Base-by-base conservation (phyloP, 2,888 invertebrate genomes). In the Herminia tarsipennalis region DNA sequence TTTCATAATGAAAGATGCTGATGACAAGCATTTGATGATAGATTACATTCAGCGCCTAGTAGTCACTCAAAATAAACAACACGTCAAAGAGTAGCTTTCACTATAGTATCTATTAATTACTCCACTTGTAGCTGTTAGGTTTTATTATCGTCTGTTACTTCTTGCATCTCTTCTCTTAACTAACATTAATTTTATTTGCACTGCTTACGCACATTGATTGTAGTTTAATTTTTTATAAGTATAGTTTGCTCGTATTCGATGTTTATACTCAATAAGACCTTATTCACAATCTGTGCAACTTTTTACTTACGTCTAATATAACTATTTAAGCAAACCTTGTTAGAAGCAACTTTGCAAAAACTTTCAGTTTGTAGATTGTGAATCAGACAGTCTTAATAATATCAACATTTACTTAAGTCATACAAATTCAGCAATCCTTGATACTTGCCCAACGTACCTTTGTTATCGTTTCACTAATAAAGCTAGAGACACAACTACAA, bases 121-220 rank as follows among this genome's bases (percentile, higher is more conserved):
- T 52, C 38, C 48, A 51, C 46, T 50, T 42, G 59, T 73, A 72
- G 72, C 51, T 50, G 55, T 49, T 54, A 64, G 57, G 58, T 54
- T 57, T 38, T 59, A 51, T 61, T 60, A 50, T 55, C 41, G 47
- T 43, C 46, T 69, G n/a, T n/a, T 57, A 55, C 53, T 66, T 61
- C 47, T 20, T 60, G 59, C 56, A 55, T 62, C 64, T 55, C 47
- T 70, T 51, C 42, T 60, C 25, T 57, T 16, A 34, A 51, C 46
- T 49, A 32, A 47, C 46, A 64, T 74, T 72, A 62, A 65, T 67
- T 73, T 86, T 62, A 66, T 80, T 85, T 82, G 88, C 89, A 79
- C 82, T 64, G 89, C 89, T 88, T 89, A 61, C 67, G 88, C 88
- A 88, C 86, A 70, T 68, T 73, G 61, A 69, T 62, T 61, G 56